Evolutionary conservation across 2,797 vertebrate species (phyloP).

Genomic region (Synaphobranchus kaupii): DNA sequence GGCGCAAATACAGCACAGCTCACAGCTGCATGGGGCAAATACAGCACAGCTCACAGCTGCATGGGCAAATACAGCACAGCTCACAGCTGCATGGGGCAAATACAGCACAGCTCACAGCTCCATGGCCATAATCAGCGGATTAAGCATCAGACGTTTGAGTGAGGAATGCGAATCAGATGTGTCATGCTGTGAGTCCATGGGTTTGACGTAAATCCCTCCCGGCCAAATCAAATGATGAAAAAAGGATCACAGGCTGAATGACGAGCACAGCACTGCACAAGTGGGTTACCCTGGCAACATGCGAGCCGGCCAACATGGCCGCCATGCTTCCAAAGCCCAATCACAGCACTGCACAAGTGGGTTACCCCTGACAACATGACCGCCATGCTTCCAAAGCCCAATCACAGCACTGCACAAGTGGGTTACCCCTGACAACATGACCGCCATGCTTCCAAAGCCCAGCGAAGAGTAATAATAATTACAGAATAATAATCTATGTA

Average conservation of each 20-base stretch:
- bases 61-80: background rate
- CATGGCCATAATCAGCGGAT: slow-evolving; percentile 24
- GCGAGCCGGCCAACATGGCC: background rate
- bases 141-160: slow-evolving; percentile 1
- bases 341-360: too few relatives aligned
- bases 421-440: too few relatives aligned
- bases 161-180: background rate
- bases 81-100: too few relatives aligned
- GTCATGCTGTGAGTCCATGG: background rate
- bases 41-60: background rate
- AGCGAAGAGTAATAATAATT: too few relatives aligned
- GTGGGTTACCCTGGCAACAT: background rate
- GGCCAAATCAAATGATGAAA: background rate
- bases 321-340: background rate
- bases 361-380: too few relatives aligned
- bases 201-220: background rate
- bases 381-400: too few relatives aligned
- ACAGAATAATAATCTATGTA: too few relatives aligned
- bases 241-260: background rate
- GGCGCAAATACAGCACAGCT: background rate
- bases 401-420: too few relatives aligned
- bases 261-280: background rate
- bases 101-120: background rate
- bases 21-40: background rate
- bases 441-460: too few relatives aligned